Evolutionary conservation across 2,888 invertebrate genomes (phyloP).

Genomic region (Chirona hameri): DNA sequence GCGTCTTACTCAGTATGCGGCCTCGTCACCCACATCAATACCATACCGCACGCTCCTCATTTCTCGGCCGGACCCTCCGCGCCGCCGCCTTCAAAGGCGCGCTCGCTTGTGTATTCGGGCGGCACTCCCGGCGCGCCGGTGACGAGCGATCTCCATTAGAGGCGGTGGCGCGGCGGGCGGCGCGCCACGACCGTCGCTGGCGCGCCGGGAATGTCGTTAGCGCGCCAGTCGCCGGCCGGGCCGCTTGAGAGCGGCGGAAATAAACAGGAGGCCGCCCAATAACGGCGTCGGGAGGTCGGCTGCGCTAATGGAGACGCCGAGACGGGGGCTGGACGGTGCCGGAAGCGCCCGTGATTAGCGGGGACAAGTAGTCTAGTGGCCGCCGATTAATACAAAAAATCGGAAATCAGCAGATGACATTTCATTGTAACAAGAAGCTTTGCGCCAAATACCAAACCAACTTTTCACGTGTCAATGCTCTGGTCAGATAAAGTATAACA

Average conservation of each 20-base stretch:
- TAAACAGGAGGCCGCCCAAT: background rate
- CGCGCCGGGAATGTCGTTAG: background rate
- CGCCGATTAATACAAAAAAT: too few relatives aligned
- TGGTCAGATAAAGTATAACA: too few relatives aligned
- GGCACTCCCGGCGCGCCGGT: background rate
- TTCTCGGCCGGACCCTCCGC: background rate
- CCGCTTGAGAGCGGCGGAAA: background rate
- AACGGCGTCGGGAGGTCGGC: background rate
- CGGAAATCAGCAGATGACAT: too few relatives aligned
- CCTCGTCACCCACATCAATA: background rate
- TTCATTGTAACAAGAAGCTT: too few relatives aligned
- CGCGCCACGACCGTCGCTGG: background rate
- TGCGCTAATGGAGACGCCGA: background rate
- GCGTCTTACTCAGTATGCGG: background rate
- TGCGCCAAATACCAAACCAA: too few relatives aligned
- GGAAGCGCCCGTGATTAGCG: too few relatives aligned
- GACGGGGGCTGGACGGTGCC: background rate
- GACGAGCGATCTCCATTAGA: background rate
- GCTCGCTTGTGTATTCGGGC: background rate
- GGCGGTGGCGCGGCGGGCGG: background rate
- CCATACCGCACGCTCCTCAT: background rate
- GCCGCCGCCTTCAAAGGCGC: background rate
- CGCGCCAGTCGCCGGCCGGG: background rate
- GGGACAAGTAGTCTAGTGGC: too few relatives aligned
- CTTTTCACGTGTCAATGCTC: too few relatives aligned